Evolutionary conservation across 2,113 vertebrate genomes (phyloP).

Genomic region (Podarcis raffonei): DNA sequence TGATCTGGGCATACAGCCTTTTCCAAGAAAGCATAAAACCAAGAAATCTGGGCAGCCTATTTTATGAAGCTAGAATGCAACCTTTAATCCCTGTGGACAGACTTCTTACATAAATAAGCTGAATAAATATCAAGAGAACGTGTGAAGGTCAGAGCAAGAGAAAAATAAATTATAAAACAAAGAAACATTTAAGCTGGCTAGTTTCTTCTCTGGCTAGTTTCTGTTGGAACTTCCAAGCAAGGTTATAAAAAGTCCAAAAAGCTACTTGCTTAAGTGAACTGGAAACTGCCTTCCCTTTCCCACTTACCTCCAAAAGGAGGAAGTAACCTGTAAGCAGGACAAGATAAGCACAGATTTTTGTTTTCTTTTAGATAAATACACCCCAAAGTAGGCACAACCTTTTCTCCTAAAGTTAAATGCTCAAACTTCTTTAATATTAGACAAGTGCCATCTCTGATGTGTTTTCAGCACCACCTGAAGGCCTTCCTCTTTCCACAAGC

Average conservation of each 20-base stretch:
- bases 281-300: background rate
- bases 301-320: background rate
- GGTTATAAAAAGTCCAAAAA: background rate
- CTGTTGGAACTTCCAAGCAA: background rate
- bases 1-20: background rate
- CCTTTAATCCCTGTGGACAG: background rate
- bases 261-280: background rate
- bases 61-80: background rate
- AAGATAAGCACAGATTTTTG: background rate
- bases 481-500: too few relatives aligned
- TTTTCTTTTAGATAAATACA: background rate
- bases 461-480: too few relatives aligned
- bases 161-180: background rate
- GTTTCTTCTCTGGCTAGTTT: background rate
- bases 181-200: background rate
- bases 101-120: background rate
- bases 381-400: background rate
- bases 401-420: background rate
- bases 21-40: background rate
- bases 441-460: too few relatives aligned
- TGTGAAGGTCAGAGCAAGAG: background rate
- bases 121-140: background rate
- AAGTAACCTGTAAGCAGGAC: background rate
- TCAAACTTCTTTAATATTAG: background rate
- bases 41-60: background rate